Conservation (phyloP, 2,113 vertebrate genomes). For the Brachypodius melanocephalos region DNA sequence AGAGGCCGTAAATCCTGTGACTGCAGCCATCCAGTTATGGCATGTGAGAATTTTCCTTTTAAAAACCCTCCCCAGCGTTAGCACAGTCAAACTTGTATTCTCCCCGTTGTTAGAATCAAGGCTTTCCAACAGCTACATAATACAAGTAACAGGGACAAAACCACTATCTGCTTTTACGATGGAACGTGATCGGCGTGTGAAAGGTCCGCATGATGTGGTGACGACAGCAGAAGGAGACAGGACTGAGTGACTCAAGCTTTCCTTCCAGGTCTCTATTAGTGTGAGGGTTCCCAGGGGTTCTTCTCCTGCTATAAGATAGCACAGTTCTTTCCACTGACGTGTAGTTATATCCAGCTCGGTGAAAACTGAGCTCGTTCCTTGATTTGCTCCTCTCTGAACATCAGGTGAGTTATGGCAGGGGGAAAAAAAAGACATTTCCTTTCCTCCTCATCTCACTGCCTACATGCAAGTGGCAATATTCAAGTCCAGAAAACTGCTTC, state of each 20-base stretch:
- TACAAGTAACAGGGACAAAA: slow-evolving; percentile 3
- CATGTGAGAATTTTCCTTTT: neutral
- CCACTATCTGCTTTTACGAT: slow-evolving; percentile 38
- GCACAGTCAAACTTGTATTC: neutral
- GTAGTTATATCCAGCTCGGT: neutral
- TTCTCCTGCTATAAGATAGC: slow-evolving; percentile 32
- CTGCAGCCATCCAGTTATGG: neutral
- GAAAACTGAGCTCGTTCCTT: slow-evolving; percentile 28
- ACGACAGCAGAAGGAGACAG: slow-evolving; percentile 33
- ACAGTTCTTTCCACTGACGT: slow-evolving; percentile 51
- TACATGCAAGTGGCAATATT: neutral
- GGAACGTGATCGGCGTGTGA: slow-evolving; percentile 46
- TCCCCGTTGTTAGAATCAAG: neutral
- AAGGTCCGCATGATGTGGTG: neutral
- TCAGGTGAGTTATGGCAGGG: slow-evolving; percentile 30
- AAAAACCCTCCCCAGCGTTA: neutral
- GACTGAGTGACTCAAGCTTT: slow-evolving; percentile 54
- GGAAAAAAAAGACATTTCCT: neutral
- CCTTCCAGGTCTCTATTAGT: slow-evolving; percentile 6
- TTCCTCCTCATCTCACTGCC: neutral
- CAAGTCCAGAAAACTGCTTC: neutral
- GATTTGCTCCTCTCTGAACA: slow-evolving; percentile 17
- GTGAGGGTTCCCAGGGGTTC: slow-evolving; percentile 39
- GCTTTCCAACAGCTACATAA: neutral
- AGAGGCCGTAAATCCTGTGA: neutral